Percentiles rank a stretch among this genome's conserved stretches.
Conservation (phyloP, 1,140 invertebrate genomes). For the Tetramorium parvispinum region DNA sequence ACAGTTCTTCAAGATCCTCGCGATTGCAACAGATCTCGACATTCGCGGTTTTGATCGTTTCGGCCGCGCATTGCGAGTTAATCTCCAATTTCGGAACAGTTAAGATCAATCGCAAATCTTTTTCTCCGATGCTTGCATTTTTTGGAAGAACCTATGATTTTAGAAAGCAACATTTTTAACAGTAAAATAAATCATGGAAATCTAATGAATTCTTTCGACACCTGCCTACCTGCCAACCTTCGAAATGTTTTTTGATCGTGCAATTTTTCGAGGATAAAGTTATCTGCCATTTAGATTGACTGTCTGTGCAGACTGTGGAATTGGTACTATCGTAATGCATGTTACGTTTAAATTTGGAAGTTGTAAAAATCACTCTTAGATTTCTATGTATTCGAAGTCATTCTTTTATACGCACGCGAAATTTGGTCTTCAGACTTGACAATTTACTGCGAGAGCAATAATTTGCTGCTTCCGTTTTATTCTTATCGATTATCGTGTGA, state of each 20-base stretch:
- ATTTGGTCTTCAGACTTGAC: constrained; percentile 3
- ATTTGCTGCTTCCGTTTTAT: background rate
- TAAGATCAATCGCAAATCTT: constrained; percentile 13
- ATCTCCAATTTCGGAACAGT: constrained; percentile 9
- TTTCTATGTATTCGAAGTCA: background rate
- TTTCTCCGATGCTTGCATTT: background rate
- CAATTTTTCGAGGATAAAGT: constrained; percentile 64
- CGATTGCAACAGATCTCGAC: constrained; percentile 65
- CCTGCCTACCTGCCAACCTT: constrained; percentile 67
- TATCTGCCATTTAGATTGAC: constrained; percentile 63
- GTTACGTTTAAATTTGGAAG: background rate
- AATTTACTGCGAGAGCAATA: constrained; percentile 26
- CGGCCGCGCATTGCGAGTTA: background rate
- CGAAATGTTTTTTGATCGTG: constrained; percentile 56
- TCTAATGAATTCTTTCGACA: constrained; percentile 12
- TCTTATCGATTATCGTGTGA: constrained; percentile 56
- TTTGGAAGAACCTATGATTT: constrained; percentile 56
- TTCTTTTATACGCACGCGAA: constrained; percentile 17
- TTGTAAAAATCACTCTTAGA: background rate
- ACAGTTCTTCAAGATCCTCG: constrained; percentile 53
- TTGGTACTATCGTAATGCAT: background rate
- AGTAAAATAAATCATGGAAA: background rate
- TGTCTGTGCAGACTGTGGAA: background rate
- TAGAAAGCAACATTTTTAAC: background rate
- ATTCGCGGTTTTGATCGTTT: constrained; percentile 33